A percentile compares a stretch with the other conserved stretches of the same genome.
Conservation (phyloP, 2,888 invertebrate species). For the Syrista parreyssii region DNA sequence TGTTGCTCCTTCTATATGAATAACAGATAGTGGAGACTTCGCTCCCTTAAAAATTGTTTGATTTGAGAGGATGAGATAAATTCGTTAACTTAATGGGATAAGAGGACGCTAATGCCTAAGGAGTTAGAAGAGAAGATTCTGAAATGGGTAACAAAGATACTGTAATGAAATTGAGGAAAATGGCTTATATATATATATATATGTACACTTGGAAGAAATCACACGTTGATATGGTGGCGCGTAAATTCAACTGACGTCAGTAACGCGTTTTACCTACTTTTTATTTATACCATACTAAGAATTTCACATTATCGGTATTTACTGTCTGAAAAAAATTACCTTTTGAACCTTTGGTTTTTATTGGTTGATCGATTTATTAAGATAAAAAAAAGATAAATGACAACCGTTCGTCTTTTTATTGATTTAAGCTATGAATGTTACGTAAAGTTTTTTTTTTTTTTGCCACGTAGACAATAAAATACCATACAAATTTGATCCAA, state of each 20-base stretch:
- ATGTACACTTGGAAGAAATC: background rate
- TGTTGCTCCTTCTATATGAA: background rate
- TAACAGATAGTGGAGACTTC: no score
- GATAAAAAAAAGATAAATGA: no score
- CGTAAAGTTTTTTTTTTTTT: background rate
- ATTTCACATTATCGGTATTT: background rate
- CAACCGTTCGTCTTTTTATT: no score
- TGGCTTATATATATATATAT: background rate
- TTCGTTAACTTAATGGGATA: background rate
- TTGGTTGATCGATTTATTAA: no score
- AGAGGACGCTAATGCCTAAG: background rate
- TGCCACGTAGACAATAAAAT: no score
- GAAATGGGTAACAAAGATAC: background rate
- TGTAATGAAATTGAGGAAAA: background rate
- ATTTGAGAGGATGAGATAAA: background rate
- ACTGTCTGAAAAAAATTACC: background rate
- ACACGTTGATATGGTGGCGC: background rate
- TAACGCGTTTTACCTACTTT: background rate
- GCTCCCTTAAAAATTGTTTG: background rate
- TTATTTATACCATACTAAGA: background rate
- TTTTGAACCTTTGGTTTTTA: background rate
- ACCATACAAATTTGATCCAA: no score
- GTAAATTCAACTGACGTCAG: background rate
- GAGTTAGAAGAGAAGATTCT: background rate
- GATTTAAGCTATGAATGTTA: background rate